These are phyloP conservation scores for Pteria penguin DNA, from an alignment of 2,888 invertebrate genomes.

Conservation along the genomic window DNA sequence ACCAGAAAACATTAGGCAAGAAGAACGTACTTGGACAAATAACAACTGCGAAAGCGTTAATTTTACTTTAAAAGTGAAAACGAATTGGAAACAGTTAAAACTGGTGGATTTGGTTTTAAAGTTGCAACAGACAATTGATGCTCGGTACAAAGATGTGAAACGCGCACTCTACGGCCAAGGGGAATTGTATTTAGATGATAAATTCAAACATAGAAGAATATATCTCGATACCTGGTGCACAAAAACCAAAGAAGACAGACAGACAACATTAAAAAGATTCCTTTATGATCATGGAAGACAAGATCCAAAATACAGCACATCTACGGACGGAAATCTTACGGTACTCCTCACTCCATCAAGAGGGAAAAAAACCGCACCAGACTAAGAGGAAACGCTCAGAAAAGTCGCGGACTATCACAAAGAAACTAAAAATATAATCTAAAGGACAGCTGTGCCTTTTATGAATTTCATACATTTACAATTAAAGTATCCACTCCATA, in stretches of 20 bases:
- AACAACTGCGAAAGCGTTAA: slow-evolving; percentile 5
- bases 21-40: neutral
- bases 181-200: neutral
- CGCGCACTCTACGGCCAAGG: neutral
- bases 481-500: too few species aligned
- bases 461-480: too few species aligned
- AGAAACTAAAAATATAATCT: too few species aligned
- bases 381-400: too few species aligned
- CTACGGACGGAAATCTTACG: neutral
- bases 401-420: too few species aligned
- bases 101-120: neutral
- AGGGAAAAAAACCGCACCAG: slow-evolving; percentile 9
- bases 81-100: slow-evolving; percentile 8
- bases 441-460: too few species aligned
- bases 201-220: neutral
- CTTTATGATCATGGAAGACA: neutral
- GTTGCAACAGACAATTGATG: neutral
- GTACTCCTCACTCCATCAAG: neutral
- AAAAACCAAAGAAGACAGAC: neutral
- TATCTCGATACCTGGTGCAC: neutral
- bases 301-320: neutral
- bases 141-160: neutral
- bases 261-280: neutral
- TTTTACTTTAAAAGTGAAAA: neutral
- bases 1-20: neutral